Evolutionary conservation across 1,140 invertebrate species (phyloP).

Genomic region (Galleria mellonella): DNA sequence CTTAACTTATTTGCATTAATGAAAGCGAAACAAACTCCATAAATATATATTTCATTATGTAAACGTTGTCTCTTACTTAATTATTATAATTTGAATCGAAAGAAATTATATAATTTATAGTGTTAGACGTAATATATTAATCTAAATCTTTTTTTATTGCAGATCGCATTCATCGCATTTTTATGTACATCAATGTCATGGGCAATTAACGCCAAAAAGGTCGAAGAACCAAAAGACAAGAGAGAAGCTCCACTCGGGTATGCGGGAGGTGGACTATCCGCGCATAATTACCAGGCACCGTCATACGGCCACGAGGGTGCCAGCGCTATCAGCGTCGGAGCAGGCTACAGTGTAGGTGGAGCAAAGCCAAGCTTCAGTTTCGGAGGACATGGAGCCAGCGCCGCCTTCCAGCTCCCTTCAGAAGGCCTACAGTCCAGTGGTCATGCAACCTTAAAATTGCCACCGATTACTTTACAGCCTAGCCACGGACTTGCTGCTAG

Average conservation of each 20-base stretch:
- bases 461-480: conserved; percentile 51
- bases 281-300: conserved; percentile 42
- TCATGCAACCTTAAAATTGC: conserved; percentile 45
- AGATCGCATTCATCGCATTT: conserved; percentile 48
- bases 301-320: conserved; percentile 44
- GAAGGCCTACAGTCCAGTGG: conserved; percentile 39
- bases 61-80: too few species aligned
- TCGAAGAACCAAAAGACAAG: conserved; percentile 55
- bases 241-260: conserved; percentile 47
- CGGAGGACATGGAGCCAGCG: conserved; percentile 32
- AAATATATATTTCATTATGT: too few species aligned
- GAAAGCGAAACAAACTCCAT: conserved; percentile 26
- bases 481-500: conserved; percentile 34
- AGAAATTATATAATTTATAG: too few species aligned
- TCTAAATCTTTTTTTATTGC: conserved; percentile 23
- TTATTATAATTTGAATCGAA: too few species aligned
- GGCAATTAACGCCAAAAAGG: conserved; percentile 40
- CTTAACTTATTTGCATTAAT: conserved; percentile 35
- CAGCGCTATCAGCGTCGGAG: conserved; percentile 56
- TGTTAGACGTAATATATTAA: not conserved
- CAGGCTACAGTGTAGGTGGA: conserved; percentile 62
- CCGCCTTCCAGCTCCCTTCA: conserved; percentile 34
- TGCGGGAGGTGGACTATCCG: conserved; percentile 20
- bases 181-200: conserved; percentile 46
- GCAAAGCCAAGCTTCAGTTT: conserved; percentile 49